A percentile compares a stretch with the other conserved stretches of the same genome.
Evolutionary conservation across 2,113 vertebrate genomes (phyloP).

Genomic region (Bos javanicus): DNA sequence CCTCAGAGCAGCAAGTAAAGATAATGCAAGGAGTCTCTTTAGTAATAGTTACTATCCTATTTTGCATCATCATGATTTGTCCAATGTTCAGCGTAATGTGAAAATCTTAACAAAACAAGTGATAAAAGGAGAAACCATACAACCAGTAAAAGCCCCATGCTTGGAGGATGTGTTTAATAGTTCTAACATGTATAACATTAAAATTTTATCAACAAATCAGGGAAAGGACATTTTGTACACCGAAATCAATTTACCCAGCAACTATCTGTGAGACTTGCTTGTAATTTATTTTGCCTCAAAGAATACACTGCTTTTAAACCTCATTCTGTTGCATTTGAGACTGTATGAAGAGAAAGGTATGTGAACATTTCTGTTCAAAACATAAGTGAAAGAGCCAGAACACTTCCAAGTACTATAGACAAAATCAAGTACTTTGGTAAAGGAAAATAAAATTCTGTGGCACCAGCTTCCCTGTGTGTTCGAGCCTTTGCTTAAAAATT

Average conservation of each 20-base stretch:
- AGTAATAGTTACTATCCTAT: slow-evolving; percentile 18
- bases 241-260: slow-evolving; percentile 80
- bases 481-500: not conserved
- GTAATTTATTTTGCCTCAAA: slow-evolving; percentile 78
- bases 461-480: not conserved
- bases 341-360: slow-evolving; percentile 27
- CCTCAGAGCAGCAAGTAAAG: slow-evolving; percentile 31
- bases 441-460: slow-evolving; percentile 41
- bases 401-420: not conserved
- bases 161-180: slow-evolving; percentile 70
- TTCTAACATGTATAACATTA: slow-evolving; percentile 78
- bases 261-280: slow-evolving; percentile 66
- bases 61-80: slow-evolving; percentile 37
- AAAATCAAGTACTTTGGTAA: slow-evolving; percentile 26
- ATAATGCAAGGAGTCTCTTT: slow-evolving; percentile 11
- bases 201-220: slow-evolving; percentile 78
- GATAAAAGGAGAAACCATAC: slow-evolving; percentile 24
- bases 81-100: slow-evolving; percentile 38
- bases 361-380: slow-evolving; percentile 47
- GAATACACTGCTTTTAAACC: slow-evolving; percentile 73
- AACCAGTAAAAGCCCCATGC: slow-evolving; percentile 42
- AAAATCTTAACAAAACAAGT: slow-evolving; percentile 64
- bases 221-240: slow-evolving; percentile 72
- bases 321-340: slow-evolving; percentile 67
- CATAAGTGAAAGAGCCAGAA: slow-evolving; percentile 42